Evolutionary conservation across 2,797 vertebrate genomes (phyloP).

Genomic region (Borostomias antarcticus): DNA sequence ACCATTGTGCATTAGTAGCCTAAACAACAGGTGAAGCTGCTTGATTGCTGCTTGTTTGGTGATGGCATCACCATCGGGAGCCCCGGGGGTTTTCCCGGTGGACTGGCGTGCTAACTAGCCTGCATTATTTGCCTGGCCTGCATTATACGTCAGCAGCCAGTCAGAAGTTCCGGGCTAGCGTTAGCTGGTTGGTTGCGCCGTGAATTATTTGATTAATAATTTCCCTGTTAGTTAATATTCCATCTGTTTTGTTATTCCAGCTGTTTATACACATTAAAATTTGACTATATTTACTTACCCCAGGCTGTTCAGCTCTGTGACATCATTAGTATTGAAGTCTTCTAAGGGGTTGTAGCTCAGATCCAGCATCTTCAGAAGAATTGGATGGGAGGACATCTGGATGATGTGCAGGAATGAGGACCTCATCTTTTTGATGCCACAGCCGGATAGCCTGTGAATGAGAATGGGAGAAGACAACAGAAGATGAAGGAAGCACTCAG

Average conservation of each 20-base stretch:
- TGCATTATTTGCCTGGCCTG: no score
- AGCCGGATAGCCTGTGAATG: background rate
- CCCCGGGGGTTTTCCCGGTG: no score
- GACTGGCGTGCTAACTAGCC: no score
- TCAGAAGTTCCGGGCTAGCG: no score
- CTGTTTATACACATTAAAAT: background rate
- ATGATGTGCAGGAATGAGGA: background rate
- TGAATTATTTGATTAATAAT: background rate
- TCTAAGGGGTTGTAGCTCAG: conserved; percentile 11
- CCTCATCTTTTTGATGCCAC: background rate
- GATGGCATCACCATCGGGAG: no score
- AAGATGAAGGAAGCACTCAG: background rate
- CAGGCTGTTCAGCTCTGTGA: background rate
- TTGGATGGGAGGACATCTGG: background rate
- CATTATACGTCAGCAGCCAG: no score
- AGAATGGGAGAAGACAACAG: background rate
- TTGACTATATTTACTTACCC: background rate
- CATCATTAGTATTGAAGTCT: background rate
- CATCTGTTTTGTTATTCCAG: no score
- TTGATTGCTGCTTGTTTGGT: no score
- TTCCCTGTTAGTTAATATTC: background rate
- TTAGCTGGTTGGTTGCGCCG: no score
- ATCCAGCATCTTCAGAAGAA: background rate
- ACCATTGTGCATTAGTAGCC: no score
- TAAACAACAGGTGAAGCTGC: no score